Conservation (phyloP, 1,140 invertebrate genomes). For the Steinernema khuongi region DNA sequence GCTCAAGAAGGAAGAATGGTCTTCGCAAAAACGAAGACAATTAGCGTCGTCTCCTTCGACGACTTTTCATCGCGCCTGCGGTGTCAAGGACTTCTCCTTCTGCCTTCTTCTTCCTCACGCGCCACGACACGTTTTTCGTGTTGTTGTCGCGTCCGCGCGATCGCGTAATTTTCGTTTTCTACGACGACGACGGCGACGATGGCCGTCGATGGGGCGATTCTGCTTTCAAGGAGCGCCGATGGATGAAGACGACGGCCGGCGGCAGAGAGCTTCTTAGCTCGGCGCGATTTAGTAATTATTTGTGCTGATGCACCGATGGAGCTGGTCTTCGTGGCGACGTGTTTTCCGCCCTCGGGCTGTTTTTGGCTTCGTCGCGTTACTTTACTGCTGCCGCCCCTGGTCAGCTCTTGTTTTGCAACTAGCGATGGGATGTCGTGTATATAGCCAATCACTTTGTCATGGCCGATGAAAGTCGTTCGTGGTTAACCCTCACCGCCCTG, state of each 20-base stretch:
- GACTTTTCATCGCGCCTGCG: slow-evolving; percentile 1
- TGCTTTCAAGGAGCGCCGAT: neutral
- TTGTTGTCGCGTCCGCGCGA: neutral
- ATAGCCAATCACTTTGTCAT: too few relatives aligned
- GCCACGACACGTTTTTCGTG: neutral
- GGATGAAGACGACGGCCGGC: too few relatives aligned
- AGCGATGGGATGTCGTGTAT: too few relatives aligned
- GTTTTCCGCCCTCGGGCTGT: too few relatives aligned
- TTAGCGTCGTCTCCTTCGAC: slow-evolving; percentile 10
- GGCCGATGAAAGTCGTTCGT: too few relatives aligned
- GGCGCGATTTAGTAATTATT: neutral
- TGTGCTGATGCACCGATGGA: too few relatives aligned
- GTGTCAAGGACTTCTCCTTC: slow-evolving; percentile 4
- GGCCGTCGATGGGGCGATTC: neutral
- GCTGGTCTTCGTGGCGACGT: too few relatives aligned
- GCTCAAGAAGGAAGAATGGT: neutral
- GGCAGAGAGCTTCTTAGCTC: neutral
- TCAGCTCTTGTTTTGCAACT: too few relatives aligned
- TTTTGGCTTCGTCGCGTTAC: too few relatives aligned
- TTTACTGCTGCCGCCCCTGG: too few relatives aligned
- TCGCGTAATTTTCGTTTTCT: slow-evolving; percentile 13
- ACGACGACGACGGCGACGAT: neutral
- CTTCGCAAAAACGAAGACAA: neutral
- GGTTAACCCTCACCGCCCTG: too few relatives aligned
- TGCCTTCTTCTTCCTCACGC: neutral